Evolutionary conservation across 1,140 invertebrate species (phyloP).

Genomic region (Laodelphax striatellus): DNA sequence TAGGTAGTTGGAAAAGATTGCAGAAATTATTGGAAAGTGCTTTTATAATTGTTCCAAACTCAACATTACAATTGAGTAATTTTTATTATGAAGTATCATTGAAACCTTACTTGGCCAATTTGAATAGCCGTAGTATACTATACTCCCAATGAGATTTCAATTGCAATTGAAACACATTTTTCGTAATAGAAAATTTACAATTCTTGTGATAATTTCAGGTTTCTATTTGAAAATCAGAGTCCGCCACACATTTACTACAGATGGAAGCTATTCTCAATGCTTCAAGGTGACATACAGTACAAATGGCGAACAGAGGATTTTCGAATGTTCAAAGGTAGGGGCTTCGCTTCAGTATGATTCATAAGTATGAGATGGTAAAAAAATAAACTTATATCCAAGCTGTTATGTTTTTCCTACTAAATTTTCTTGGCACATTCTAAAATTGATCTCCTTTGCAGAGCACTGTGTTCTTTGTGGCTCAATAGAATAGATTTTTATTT

Average conservation of each 20-base stretch:
- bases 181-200: too few relatives aligned
- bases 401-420: not conserved
- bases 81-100: not conserved
- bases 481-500: too few relatives aligned
- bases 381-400: not conserved
- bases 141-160: not conserved
- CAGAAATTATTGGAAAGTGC: too few relatives aligned
- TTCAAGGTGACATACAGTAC: conserved; percentile 90
- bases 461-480: too few relatives aligned
- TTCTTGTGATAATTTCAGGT: conserved; percentile 42
- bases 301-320: conserved; percentile 93
- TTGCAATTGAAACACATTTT: not conserved
- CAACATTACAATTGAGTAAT: too few relatives aligned
- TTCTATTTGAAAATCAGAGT: conserved; percentile 97
- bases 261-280: conserved; percentile 94
- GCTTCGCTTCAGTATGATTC: not conserved
- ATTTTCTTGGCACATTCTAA: too few relatives aligned
- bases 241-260: conserved; percentile 97
- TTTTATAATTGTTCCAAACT: too few relatives aligned
- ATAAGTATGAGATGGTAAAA: not conserved
- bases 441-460: too few relatives aligned
- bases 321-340: conserved; percentile 82
- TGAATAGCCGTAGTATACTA: too few relatives aligned
- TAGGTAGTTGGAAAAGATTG: too few relatives aligned
- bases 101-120: not conserved